phyloP scores from a whole-genome alignment of 1,140 invertebrate species.

The Hyles vespertilio region DNA sequence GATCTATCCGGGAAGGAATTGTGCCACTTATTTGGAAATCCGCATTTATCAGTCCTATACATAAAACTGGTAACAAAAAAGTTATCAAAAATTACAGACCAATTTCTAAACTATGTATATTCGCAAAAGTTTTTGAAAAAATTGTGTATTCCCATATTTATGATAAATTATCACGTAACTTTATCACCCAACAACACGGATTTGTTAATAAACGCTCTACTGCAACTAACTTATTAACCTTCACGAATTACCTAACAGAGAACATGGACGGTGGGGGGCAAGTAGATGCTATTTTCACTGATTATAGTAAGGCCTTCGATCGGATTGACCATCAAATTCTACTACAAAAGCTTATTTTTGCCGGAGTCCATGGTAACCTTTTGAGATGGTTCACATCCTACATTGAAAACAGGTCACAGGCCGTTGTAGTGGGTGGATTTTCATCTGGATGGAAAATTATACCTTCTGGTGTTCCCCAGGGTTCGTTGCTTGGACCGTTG shows the following conservation, averaged over 20 bases:
- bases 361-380: conserved; percentile 21
- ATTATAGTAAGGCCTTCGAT: conserved; percentile 37
- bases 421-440: too few relatives aligned
- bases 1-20: conserved; percentile 19
- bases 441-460: too few relatives aligned
- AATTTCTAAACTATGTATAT: conserved; percentile 11
- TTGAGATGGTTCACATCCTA: conserved; percentile 31
- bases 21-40: conserved; percentile 30
- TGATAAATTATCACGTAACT: neutral
- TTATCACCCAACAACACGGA: conserved; percentile 32
- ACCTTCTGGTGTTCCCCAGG: conserved; percentile 16
- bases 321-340: neutral
- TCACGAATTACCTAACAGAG: conserved; percentile 15
- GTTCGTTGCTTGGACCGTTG: conserved; percentile 20
- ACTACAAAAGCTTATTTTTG: conserved; percentile 10
- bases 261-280: conserved; percentile 25
- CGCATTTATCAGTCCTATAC: conserved; percentile 28
- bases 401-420: neutral
- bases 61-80: conserved; percentile 22
- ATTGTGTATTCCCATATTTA: conserved; percentile 9
- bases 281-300: conserved; percentile 36
- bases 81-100: neutral
- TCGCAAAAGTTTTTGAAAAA: conserved; percentile 29
- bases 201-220: conserved; percentile 30
- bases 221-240: conserved; percentile 28